Conservation (phyloP, 2,113 vertebrate genomes). For the Neotragus pygmaeus region DNA sequence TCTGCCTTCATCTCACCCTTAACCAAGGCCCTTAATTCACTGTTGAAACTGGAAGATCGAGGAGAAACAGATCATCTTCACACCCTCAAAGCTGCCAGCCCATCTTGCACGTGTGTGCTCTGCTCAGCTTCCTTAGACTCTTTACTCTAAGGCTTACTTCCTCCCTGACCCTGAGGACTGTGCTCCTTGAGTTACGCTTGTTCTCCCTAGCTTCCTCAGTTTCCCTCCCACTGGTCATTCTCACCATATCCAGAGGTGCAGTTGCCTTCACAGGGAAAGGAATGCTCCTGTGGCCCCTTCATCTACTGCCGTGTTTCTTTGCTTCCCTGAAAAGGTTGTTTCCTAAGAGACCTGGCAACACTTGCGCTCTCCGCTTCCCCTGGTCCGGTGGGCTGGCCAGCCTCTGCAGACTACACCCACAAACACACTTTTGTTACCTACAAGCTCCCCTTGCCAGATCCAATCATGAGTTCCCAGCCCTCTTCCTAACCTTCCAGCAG, state of each 20-base stretch:
- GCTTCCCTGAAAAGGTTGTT: not conserved
- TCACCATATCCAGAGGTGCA: too few species aligned
- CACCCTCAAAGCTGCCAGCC: fast-evolving
- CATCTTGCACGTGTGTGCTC: fast-evolving
- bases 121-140: not conserved
- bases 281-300: too few species aligned
- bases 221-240: not conserved
- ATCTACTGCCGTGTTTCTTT: not conserved
- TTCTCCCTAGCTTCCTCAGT: not conserved
- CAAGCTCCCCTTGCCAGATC: not conserved
- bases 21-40: not conserved
- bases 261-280: not conserved
- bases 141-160: too few species aligned
- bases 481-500: not conserved
- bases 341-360: not conserved
- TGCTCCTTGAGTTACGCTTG: not conserved
- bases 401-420: not conserved
- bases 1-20: not conserved
- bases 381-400: not conserved
- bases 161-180: not conserved
- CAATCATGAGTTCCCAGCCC: too few species aligned
- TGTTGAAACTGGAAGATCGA: not conserved
- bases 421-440: too few species aligned
- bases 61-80: too few species aligned
- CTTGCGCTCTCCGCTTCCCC: not conserved